Percentiles rank a stretch among this genome's conserved stretches.
phyloP scores from a whole-genome alignment of 1,140 invertebrate genomes.

The Diorhabda sublineata region DNA sequence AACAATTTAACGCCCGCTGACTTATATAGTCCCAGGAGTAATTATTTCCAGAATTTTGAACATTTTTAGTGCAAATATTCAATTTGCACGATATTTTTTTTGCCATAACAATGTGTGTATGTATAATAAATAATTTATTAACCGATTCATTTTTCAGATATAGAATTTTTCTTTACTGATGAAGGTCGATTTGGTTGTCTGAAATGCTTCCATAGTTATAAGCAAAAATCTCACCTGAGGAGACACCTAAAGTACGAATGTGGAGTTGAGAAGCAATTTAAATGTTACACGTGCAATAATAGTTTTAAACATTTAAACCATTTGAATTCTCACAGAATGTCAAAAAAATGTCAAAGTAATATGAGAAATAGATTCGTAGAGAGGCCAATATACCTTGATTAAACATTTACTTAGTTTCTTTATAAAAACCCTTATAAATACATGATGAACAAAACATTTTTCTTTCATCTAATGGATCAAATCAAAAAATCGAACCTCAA shows the following conservation, averaged over 20 bases:
- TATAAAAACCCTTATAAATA: too few species aligned
- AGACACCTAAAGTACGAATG: slow-evolving; percentile 57
- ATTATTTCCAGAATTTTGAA: too few species aligned
- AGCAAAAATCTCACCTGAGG: slow-evolving; percentile 42
- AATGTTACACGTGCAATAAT: slow-evolving; percentile 47
- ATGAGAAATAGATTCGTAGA: not conserved
- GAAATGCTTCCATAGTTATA: slow-evolving; percentile 41
- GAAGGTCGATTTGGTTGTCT: slow-evolving; percentile 46
- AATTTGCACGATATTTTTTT: too few species aligned
- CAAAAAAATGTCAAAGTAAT: slow-evolving; percentile 6
- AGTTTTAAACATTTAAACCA: slow-evolving; percentile 39
- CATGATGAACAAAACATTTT: too few species aligned
- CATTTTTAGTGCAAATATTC: too few species aligned
- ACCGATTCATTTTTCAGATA: slow-evolving; percentile 1
- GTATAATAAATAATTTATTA: not conserved
- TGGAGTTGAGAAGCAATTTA: slow-evolving; percentile 52
- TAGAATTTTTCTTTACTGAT: slow-evolving; percentile 8
- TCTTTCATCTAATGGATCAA: too few species aligned
- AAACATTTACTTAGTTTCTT: too few species aligned
- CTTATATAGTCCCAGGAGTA: too few species aligned
- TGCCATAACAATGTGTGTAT: too few species aligned
- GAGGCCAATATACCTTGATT: too few species aligned
- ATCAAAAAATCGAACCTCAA: too few species aligned
- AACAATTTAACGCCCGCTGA: too few species aligned
- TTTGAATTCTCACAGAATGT: slow-evolving; percentile 16